Evolutionary conservation across 2,113 vertebrate genomes (phyloP).

Genomic region (Seriola dumerili): DNA sequence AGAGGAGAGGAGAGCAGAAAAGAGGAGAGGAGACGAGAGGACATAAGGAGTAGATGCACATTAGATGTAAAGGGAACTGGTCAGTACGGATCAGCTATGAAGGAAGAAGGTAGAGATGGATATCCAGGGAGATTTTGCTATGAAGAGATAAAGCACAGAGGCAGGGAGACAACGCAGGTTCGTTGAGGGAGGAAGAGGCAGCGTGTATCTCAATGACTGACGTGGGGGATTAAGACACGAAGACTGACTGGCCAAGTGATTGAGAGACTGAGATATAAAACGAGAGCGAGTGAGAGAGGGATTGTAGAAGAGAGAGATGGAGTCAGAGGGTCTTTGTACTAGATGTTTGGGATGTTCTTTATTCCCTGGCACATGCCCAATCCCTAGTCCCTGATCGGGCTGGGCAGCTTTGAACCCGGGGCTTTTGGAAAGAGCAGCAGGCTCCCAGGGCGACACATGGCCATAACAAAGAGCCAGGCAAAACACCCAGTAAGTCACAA

Average conservation of each 20-base stretch:
- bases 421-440: constrained; percentile 73
- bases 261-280: constrained; percentile 16
- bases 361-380: constrained; percentile 59
- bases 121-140: constrained; percentile 32
- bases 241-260: constrained; percentile 19
- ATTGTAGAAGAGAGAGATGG: constrained; percentile 18
- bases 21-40: constrained; percentile 2
- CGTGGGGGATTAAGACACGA: constrained; percentile 22
- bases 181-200: constrained; percentile 19
- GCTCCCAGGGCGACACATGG: constrained; percentile 74
- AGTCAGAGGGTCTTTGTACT: constrained; percentile 58
- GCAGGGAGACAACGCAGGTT: constrained; percentile 5
- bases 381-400: constrained; percentile 39
- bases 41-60: neutral
- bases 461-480: constrained; percentile 75
- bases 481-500: constrained; percentile 75
- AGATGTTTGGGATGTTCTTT: constrained; percentile 65
- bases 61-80: constrained; percentile 22
- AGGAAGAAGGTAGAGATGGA: constrained; percentile 35
- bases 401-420: constrained; percentile 66
- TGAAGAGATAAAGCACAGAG: constrained; percentile 18
- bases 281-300: neutral
- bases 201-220: constrained; percentile 8
- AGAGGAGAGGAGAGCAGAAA: neutral
- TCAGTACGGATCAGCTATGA: constrained; percentile 25